Evolutionary conservation across 2,797 vertebrate species (phyloP).

Genomic region (Coccyzus lansbergi): DNA sequence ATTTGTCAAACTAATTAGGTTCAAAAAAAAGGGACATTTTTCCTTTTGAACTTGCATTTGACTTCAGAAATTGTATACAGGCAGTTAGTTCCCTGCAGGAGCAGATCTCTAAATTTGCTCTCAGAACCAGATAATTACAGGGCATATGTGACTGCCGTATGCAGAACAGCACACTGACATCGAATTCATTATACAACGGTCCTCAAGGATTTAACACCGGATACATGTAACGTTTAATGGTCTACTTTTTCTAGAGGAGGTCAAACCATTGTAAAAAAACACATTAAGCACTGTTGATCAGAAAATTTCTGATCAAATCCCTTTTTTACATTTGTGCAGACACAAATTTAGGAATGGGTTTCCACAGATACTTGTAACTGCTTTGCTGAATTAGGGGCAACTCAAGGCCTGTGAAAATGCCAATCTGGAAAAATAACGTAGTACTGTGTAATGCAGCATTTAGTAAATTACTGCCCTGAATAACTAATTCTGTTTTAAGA

Average conservation of each 20-base stretch:
- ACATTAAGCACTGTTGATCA: background rate
- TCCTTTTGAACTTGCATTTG: background rate
- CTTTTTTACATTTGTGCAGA: background rate
- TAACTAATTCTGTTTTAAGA: slow-evolving; percentile 38
- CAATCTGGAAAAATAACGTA: background rate
- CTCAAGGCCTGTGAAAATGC: slow-evolving; percentile 16
- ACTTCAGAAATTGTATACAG: background rate
- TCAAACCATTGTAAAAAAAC: background rate
- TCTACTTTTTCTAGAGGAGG: background rate
- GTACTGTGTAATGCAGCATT: background rate
- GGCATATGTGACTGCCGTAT: background rate
- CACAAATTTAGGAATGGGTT: background rate
- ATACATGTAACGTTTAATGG: background rate
- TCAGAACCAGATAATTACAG: background rate
- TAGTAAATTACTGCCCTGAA: slow-evolving; percentile 47
- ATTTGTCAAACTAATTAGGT: background rate
- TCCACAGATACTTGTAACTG: background rate
- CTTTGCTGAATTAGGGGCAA: slow-evolving; percentile 9
- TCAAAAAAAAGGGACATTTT: background rate
- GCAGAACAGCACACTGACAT: background rate
- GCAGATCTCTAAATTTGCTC: background rate
- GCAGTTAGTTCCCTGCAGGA: background rate
- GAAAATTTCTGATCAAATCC: background rate
- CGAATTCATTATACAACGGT: background rate
- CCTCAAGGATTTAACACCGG: background rate